phyloP scores from a whole-genome alignment of 1,140 invertebrate genomes.

The Ctenoplectra terminalis region DNA sequence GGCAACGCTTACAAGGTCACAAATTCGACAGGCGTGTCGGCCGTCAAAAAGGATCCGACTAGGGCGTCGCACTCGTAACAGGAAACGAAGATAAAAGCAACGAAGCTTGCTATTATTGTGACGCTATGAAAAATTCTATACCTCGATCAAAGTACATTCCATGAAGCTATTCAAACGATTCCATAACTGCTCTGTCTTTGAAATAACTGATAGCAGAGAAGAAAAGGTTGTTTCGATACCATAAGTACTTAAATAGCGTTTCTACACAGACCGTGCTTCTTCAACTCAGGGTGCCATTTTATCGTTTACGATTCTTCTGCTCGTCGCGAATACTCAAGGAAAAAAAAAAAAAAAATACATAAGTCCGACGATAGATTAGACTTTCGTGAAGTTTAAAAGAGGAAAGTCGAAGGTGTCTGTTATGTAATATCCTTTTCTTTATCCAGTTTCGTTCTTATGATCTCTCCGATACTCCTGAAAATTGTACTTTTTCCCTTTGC shows the following conservation, averaged over 20 bases:
- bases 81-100: neutral
- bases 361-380: slow-evolving; percentile 16
- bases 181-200: neutral
- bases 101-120: neutral
- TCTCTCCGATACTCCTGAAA: slow-evolving; percentile 34
- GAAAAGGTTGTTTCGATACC: slow-evolving; percentile 8
- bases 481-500: slow-evolving; percentile 15
- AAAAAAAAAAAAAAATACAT: too few relatives aligned
- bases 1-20: slow-evolving; percentile 69
- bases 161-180: slow-evolving; percentile 20
- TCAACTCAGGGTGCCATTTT: slow-evolving; percentile 79
- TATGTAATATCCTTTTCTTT: neutral
- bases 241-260: slow-evolving; percentile 48
- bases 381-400: slow-evolving; percentile 8
- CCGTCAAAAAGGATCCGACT: slow-evolving; percentile 74
- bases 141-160: slow-evolving; percentile 59
- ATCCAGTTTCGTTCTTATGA: neutral
- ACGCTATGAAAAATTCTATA: slow-evolving; percentile 37
- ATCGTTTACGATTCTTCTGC: slow-evolving; percentile 47
- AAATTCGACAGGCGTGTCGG: slow-evolving; percentile 55
- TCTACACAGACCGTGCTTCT: slow-evolving; percentile 74
- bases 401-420: slow-evolving; percentile 7
- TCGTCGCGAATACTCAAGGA: slow-evolving; percentile 35
- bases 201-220: slow-evolving; percentile 7
- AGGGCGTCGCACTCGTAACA: slow-evolving; percentile 76